Evolutionary conservation across 2,113 vertebrate genomes (phyloP).

Genomic region (Ondatra zibethicus): DNA sequence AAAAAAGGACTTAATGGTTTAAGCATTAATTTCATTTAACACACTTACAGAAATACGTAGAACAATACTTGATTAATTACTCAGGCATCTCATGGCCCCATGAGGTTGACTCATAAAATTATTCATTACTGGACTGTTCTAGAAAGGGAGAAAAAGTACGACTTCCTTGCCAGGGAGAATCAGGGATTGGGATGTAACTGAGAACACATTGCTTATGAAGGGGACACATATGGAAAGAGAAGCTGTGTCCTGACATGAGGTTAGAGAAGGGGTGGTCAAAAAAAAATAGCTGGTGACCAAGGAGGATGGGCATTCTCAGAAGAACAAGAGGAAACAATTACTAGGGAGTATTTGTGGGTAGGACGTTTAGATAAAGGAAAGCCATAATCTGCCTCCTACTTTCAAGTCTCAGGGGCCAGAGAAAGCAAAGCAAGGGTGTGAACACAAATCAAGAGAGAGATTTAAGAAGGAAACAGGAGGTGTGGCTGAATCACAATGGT

Average conservation of each 20-base stretch:
- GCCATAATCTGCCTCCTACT: fast-evolving
- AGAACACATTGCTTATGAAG: neutral
- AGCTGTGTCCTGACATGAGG: neutral
- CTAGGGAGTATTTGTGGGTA: neutral
- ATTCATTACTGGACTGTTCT: neutral
- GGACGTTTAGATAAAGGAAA: neutral
- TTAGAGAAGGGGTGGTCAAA: fast-evolving
- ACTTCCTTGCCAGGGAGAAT: neutral
- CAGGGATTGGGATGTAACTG: neutral
- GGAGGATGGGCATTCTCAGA: neutral
- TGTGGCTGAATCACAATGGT: too few relatives aligned
- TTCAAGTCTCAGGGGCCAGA: neutral
- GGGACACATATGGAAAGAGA: neutral
- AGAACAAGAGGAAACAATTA: neutral
- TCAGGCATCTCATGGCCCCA: neutral
- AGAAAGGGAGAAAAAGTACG: neutral
- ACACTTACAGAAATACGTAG: neutral
- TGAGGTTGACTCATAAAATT: neutral
- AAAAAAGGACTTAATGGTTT: neutral
- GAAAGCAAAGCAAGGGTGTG: neutral
- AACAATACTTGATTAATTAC: neutral
- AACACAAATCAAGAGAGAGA: neutral
- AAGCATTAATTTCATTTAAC: neutral
- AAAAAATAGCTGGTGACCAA: neutral
- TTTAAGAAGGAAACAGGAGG: neutral